Evolutionary conservation across 2,797 vertebrate species (phyloP), one percentile per base, ranked within the genome.

Genomic region (Philypnodon macrostomus): DNA sequence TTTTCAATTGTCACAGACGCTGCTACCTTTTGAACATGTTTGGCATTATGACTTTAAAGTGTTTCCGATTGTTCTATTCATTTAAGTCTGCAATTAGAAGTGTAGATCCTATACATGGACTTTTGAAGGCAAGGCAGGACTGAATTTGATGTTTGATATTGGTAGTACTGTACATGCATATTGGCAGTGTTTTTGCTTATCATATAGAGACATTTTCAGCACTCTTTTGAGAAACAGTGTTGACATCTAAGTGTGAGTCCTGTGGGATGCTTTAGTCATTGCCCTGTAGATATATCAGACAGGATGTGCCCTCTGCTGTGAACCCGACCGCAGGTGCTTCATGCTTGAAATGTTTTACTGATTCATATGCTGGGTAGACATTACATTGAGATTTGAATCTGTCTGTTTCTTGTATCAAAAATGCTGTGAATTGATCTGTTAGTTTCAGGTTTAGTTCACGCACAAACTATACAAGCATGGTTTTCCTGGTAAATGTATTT

Each of bases 1-100:
- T 85, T 84, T 46, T 62, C 13, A 63, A 65, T 63, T 66, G 63
- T 75, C 70, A 66, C 38, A 46, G 48, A 33, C 38, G 14, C 7
- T 54, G 52, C 55, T 58, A 60, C 61, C 57, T 53, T 57, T 58
- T 19, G 33, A 38, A 57, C 19, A 55, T 37, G 8, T 52, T 59
- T 45, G 41, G 18, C 36, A 30, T 12, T 24, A 16, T 27, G 9
- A n/a, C 30, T 59, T 10, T 16, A 23, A 53, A 14, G 16, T 39
- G 13, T 33, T n/a, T 38, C 24, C 32, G 24, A 37, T 59, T n/a
- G 7, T n/a, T 39, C 9, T 17, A 47, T 42, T 42, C 19, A n/a
- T 4, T 14, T 21, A 8, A 10, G 12, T 9, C 2, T n/a, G 10
- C 33, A 35, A 15, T 6, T 16, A n/a, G n/a, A n/a, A n/a, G n/a